Evolutionary conservation across 2,888 invertebrate species (phyloP).

Genomic region (Synergus japonicus): DNA sequence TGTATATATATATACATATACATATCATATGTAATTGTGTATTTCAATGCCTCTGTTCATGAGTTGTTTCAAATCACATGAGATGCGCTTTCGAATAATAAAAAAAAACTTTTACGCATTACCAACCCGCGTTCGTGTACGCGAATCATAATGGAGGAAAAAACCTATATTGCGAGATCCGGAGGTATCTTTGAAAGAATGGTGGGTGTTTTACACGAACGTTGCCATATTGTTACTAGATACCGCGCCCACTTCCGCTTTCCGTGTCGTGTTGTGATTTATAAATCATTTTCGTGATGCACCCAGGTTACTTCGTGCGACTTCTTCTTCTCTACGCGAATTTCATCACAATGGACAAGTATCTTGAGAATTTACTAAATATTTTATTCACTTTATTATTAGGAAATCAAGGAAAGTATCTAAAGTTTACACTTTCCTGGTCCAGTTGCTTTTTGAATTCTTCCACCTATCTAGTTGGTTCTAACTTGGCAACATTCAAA

Average conservation of each 20-base stretch:
- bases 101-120: constrained; percentile 6
- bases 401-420: no score
- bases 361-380: neutral
- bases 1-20: neutral
- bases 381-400: no score
- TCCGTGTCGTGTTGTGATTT: constrained; percentile 26
- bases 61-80: neutral
- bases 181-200: constrained; percentile 33
- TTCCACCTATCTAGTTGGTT: no score
- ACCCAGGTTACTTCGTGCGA: constrained; percentile 2
- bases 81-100: neutral
- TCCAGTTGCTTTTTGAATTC: no score
- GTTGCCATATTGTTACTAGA: constrained; percentile 25
- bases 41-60: neutral
- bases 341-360: neutral
- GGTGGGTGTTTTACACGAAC: constrained; percentile 15
- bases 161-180: constrained; percentile 24
- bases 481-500: no score
- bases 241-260: constrained; percentile 32
- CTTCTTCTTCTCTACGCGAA: neutral
- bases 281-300: constrained; percentile 34
- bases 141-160: constrained; percentile 29
- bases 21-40: no score
- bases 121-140: constrained; percentile 26
- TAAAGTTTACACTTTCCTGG: no score